A percentile compares a stretch with the other conserved stretches of the same genome.
Evolutionary conservation across 2,888 invertebrate genomes (phyloP).

Genomic region (Hecatera dysodea): DNA sequence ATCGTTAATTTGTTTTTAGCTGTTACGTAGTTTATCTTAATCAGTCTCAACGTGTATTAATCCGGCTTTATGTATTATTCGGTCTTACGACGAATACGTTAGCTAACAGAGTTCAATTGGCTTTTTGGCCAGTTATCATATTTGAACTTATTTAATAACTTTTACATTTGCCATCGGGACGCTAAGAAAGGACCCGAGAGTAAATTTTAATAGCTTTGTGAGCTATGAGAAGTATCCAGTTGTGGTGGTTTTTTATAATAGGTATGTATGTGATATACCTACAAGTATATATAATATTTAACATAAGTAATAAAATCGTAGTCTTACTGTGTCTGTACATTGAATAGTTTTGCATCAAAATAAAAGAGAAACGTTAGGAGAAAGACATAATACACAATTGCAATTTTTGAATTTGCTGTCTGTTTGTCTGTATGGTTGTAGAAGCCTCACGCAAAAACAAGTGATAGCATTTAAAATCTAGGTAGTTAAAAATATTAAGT

Average conservation of each 20-base stretch:
- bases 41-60: background rate
- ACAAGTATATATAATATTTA: too few relatives aligned
- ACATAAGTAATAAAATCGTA: too few relatives aligned
- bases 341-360: too few relatives aligned
- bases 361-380: too few relatives aligned
- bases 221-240: conserved; percentile 32
- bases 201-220: conserved; percentile 3
- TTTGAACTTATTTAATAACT: background rate
- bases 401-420: too few relatives aligned
- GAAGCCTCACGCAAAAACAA: too few relatives aligned
- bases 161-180: background rate
- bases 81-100: background rate
- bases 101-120: background rate
- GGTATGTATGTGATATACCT: conserved; percentile 18
- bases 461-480: too few relatives aligned
- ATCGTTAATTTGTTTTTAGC: conserved; percentile 7
- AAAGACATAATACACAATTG: too few relatives aligned
- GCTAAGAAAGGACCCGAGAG: background rate
- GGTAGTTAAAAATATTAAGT: too few relatives aligned
- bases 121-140: background rate
- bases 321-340: too few relatives aligned
- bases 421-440: too few relatives aligned
- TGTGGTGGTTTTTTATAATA: conserved; percentile 26
- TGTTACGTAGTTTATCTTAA: conserved; percentile 1
- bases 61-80: background rate